phyloP scores from a whole-genome alignment of 2,888 invertebrate species.

The Ommatoiulus sabulosus region DNA sequence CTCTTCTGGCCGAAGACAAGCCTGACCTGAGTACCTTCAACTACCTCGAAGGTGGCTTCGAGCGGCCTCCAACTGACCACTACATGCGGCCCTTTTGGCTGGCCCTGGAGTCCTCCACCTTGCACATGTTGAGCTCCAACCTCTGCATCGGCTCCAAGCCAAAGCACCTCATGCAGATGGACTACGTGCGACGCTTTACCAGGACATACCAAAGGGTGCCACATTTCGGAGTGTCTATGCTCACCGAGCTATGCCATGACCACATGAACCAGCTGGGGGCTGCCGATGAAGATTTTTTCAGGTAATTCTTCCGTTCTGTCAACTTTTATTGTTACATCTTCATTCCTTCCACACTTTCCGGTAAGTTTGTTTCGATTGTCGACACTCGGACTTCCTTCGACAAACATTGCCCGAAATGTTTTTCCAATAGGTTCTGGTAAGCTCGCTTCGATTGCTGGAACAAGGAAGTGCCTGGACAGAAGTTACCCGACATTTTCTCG shows the following conservation, averaged over 20 bases:
- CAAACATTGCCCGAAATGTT: too few species aligned
- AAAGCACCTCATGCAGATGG: conserved; percentile 64
- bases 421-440: too few species aligned
- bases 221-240: conserved; percentile 66
- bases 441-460: too few species aligned
- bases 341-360: too few species aligned
- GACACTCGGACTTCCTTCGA: too few species aligned
- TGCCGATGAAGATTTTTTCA: conserved; percentile 67
- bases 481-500: too few species aligned
- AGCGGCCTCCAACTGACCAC: conserved; percentile 84
- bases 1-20: conserved; percentile 86
- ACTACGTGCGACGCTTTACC: conserved; percentile 66
- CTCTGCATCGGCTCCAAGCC: conserved; percentile 61
- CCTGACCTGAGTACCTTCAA: conserved; percentile 84
- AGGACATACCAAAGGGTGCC: conserved; percentile 63
- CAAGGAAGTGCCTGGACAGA: conserved; percentile 59
- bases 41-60: conserved; percentile 82
- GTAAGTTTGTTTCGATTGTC: too few species aligned
- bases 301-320: neutral
- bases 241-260: conserved; percentile 79
- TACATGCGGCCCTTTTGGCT: conserved; percentile 82
- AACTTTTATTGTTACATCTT: too few species aligned
- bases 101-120: conserved; percentile 72
- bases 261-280: conserved; percentile 76
- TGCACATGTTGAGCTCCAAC: conserved; percentile 60